Evolutionary conservation across 2,888 invertebrate genomes (phyloP).

Genomic region (Tipula vernalis): DNA sequence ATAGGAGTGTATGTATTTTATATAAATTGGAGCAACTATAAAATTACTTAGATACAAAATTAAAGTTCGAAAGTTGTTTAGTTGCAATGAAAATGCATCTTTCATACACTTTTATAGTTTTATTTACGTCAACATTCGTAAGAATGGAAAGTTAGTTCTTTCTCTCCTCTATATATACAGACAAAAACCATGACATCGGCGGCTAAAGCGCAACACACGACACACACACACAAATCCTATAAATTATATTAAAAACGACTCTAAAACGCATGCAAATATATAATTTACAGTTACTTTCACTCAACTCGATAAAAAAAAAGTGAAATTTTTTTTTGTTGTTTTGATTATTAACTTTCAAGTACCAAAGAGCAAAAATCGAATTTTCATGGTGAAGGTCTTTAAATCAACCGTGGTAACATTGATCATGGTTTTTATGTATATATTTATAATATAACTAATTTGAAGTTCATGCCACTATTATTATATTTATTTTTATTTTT

Average conservation of each 20-base stretch:
- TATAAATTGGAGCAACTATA: background rate
- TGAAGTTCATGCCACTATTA: background rate
- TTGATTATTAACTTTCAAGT: background rate
- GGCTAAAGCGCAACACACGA: background rate
- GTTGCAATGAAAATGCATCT: background rate
- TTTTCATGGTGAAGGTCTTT: constrained; percentile 4
- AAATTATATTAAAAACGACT: background rate
- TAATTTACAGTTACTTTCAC: background rate
- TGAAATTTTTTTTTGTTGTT: background rate
- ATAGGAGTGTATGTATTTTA: background rate
- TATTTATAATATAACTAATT: background rate
- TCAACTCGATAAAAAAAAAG: background rate
- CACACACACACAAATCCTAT: background rate
- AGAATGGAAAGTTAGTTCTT: background rate
- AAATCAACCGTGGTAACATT: background rate
- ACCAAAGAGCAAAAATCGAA: background rate
- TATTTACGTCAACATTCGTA: background rate
- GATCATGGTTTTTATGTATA: background rate
- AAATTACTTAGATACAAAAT: no score
- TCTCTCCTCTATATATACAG: background rate
- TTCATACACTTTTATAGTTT: background rate
- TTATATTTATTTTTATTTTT: background rate
- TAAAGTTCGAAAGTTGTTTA: background rate
- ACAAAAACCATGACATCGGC: background rate
- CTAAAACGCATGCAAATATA: background rate